These are phyloP conservation scores for Paramormyrops hopkinsi DNA, from an alignment of 2,797 vertebrate species.

Conservation along the genomic window DNA sequence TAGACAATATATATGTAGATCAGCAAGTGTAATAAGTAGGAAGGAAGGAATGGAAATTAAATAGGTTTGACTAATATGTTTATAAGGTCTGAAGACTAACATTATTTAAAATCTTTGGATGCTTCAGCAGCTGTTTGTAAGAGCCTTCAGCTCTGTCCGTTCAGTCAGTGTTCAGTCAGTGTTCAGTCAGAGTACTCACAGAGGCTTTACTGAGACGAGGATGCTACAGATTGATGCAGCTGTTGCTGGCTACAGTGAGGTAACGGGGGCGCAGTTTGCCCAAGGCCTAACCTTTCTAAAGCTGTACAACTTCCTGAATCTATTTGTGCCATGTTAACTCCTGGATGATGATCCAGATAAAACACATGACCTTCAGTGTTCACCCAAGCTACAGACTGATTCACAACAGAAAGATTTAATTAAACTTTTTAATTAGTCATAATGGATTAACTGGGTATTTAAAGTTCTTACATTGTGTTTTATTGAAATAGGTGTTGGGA, in stretches of 20 bases:
- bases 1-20: neutral
- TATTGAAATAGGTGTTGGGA: neutral
- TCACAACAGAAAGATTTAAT: neutral
- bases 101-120: neutral
- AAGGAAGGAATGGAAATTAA: neutral
- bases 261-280: neutral
- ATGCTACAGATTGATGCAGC: neutral
- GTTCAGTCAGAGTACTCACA: neutral
- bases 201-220: neutral
- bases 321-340: neutral
- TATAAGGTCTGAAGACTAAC: neutral
- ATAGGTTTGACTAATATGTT: neutral
- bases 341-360: neutral
- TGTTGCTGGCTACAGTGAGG: neutral
- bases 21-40: neutral
- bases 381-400: neutral
- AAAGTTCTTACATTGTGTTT: neutral
- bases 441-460: conserved; percentile 2
- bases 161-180: neutral
- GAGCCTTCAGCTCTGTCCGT: neutral
- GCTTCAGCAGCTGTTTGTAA: neutral
- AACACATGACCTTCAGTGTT: neutral
- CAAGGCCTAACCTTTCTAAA: neutral
- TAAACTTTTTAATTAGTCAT: neutral
- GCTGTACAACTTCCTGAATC: neutral